phyloP scores from a whole-genome alignment of 53 echinoderm and acorn worm genomes.

The Echinometra lucunter region DNA sequence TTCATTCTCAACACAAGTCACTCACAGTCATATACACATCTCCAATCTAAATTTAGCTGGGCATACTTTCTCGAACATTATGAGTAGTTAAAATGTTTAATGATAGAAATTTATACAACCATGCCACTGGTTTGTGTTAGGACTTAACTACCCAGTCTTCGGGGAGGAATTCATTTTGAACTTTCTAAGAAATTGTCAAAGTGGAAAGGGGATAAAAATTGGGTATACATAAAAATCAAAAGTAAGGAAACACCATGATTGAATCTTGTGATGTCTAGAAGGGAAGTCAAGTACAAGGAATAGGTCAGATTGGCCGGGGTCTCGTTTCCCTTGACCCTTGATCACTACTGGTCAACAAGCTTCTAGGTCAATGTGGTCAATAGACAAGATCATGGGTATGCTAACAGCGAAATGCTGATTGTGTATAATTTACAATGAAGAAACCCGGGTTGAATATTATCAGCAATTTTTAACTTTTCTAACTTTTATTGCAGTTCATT shows the following conservation, averaged over 20 bases:
- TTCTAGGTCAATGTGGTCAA: not conserved
- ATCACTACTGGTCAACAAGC: slow-evolving; percentile 14
- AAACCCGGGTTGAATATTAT: no score
- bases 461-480: no score
- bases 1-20: no score
- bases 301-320: slow-evolving; percentile 13
- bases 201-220: not conserved
- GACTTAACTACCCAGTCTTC: not conserved
- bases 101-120: not conserved
- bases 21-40: no score
- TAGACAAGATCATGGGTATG: no score
- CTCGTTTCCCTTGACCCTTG: slow-evolving; percentile 10
- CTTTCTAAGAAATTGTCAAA: not conserved
- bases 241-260: not conserved
- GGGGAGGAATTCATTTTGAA: not conserved
- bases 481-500: no score
- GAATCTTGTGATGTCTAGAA: slow-evolving; percentile 31
- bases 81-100: no score
- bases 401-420: no score
- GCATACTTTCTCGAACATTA: no score
- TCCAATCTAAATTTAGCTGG: no score
- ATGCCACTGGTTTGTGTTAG: not conserved
- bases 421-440: no score
- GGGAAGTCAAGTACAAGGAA: slow-evolving; percentile 36
- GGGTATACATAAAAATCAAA: not conserved